Conservation (phyloP, 2,888 invertebrate genomes). For the Chromoteleia sp. region DNA sequence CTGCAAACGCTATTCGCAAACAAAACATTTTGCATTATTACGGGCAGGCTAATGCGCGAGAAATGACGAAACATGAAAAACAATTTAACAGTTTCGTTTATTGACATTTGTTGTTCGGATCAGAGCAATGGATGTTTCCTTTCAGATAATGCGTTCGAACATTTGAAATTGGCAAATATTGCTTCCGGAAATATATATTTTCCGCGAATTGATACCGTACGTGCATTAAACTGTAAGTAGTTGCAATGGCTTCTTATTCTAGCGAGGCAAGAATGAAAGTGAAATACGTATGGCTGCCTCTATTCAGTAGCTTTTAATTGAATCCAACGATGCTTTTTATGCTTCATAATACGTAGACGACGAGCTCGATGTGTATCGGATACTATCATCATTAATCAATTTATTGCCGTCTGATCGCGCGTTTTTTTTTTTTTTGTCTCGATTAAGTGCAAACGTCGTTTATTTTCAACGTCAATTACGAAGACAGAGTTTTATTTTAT, state of each 20-base stretch:
- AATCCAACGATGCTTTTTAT: conserved; percentile 54
- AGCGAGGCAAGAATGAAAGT: conserved; percentile 53
- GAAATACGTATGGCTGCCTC: conserved; percentile 59
- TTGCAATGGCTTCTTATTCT: conserved; percentile 50
- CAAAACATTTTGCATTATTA: background rate
- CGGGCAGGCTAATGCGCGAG: background rate
- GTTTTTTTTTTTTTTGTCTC: conserved; percentile 3
- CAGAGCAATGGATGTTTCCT: background rate
- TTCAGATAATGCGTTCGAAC: background rate
- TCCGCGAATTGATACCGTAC: conserved; percentile 3
- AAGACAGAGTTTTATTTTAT: background rate
- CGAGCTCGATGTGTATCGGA: conserved; percentile 10
- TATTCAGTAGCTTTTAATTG: conserved; percentile 53
- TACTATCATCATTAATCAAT: conserved; percentile 36
- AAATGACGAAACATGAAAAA: too few species aligned
- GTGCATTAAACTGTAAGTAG: conserved; percentile 54
- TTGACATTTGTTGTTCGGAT: background rate
- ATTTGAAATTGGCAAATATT: conserved; percentile 26
- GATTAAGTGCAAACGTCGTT: conserved; percentile 19
- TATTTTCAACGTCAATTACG: conserved; percentile 4
- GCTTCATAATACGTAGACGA: conserved; percentile 25
- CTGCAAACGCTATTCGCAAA: conserved; percentile 2
- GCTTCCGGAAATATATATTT: conserved; percentile 20
- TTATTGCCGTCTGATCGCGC: conserved; percentile 10
- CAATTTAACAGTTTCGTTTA: too few species aligned